Evolutionary conservation across 2,113 vertebrate species (phyloP), one percentile per base, ranked within the genome.

Genomic region (Myiagra hebetior): DNA sequence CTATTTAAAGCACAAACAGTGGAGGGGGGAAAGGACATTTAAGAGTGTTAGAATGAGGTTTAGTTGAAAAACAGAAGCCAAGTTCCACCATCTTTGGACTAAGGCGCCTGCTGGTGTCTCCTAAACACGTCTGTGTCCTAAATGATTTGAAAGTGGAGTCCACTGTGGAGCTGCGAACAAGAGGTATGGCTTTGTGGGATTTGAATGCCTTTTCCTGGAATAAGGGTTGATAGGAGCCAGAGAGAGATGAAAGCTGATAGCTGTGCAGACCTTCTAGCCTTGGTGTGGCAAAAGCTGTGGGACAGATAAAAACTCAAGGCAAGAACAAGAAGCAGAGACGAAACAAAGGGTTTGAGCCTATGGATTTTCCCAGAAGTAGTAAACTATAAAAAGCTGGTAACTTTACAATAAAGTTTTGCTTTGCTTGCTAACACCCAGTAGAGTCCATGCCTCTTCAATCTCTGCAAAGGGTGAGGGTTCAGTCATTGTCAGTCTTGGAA

Each of bases 1-100:
- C 33, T 84, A 37, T 95, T 86, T 89, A 75, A 89, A 87, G 18
- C n/a, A 44, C 31, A 78, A 78, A 47, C 22, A 55, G 3, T 13
- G 23, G 6, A 12, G 6, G 14, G 4, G 0, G 0, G 1, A 35
- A 52, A 87, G 18, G 4, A 57, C 27, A 24, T 59, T 80, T 83
- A 33, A 65, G 59, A 80, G 28, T 2, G 2, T 64, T 41, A 49
- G 17, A 41, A 15, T 53, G 57, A 94, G 8, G 2, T 70, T 83
- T 86, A 53, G 19, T 64, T 94, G 80, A 81, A 88, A 93, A 85
- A 59, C 1, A 5, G 41, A 85, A 72, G 41, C 6, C 4, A 67
- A 60, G 24, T 72, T 49, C 8, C 27, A 35, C 20, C 2, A 0
- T 39, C 22, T 57, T 80, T 77, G 55, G 22, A 52, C 15, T 73